Evolutionary conservation across 2,113 vertebrate genomes (phyloP), one percentile per base, ranked within the genome.

Genomic region (Echinops telfairi): DNA sequence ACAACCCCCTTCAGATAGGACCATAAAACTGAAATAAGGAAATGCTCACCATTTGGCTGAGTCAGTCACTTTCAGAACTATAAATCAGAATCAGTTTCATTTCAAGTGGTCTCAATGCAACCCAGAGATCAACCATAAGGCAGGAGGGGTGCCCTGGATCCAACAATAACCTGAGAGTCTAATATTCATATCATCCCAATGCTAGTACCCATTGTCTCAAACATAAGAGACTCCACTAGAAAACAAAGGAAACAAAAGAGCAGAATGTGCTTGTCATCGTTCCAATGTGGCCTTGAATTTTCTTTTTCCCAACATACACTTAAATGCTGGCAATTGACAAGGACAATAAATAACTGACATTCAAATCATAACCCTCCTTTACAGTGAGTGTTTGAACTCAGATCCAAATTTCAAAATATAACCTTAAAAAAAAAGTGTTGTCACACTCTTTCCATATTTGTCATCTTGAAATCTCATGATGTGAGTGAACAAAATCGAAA

Each of bases 61-160:
- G 98, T 97, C 97, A 95, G 91, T 90, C 95, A 98, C 95, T 97
- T 98, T 97, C 87, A 96, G 95, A 95, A 96, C 96, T 97, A 83
- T 97, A 97, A 97, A 98, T 98, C 97, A 97, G 96, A 97, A 97
- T 96, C 95, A 94, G 95, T 97, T 98, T 97, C 95, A 96, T 97
- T 97, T 97, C 95, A 95, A 94, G 95, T 97, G 95, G 96, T 97
- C 94, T 94, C 97, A 97, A 97, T 80, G 93, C 83, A 96, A 95
- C 93, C 94, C 93, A 95, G 95, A 93, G 95, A 97, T 97, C 97
- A 98, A 97, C 96, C 96, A 94, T 83, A 96, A 86, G 95, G 96
- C 86, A 88, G 75, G 75, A 94, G 76, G 97, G 92, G 71, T 93
- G 89, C 75, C n/a, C 83, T 92, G 96, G 94, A 95, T 96, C 79